Conservation (phyloP, 2,113 vertebrate genomes). For the Sterrhoptilus dennistouni region DNA sequence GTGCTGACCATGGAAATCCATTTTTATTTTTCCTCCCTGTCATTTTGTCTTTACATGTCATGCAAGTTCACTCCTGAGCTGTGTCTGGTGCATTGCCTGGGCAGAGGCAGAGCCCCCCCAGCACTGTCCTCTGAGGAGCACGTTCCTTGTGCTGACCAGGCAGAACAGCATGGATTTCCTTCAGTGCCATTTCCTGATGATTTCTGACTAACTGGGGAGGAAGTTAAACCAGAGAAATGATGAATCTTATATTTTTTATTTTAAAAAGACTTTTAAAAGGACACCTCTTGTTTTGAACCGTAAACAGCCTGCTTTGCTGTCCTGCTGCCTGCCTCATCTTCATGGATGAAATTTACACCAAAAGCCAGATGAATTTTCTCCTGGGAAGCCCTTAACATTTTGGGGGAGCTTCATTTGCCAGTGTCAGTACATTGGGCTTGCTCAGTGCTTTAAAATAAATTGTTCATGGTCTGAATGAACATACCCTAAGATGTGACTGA, state of each 20-base stretch:
- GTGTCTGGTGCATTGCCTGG: background rate
- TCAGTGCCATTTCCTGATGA: conserved; percentile 34
- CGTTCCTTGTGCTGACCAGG: conserved; percentile 27
- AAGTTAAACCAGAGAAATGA: conserved; percentile 31
- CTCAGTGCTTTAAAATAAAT: background rate
- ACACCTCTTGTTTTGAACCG: background rate
- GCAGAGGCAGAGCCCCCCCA: background rate
- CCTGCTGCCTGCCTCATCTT: background rate
- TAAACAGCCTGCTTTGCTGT: background rate
- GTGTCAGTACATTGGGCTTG: background rate
- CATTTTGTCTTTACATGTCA: background rate
- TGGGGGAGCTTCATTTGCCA: background rate
- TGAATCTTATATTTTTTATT: conserved; percentile 14
- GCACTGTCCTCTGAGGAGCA: rapidly evolving
- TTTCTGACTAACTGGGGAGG: conserved; percentile 48
- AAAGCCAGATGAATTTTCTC: background rate
- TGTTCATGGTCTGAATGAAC: background rate
- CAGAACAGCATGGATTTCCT: conserved; percentile 51
- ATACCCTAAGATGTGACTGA: background rate
- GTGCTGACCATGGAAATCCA: background rate
- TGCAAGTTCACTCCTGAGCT: background rate
- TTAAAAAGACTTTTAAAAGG: background rate
- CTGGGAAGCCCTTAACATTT: background rate
- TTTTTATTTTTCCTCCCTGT: background rate
- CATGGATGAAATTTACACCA: background rate